Evolutionary conservation across 2,113 vertebrate species (phyloP), one percentile per base, ranked within the genome.

Genomic region (Ceyx cyanopectus): DNA sequence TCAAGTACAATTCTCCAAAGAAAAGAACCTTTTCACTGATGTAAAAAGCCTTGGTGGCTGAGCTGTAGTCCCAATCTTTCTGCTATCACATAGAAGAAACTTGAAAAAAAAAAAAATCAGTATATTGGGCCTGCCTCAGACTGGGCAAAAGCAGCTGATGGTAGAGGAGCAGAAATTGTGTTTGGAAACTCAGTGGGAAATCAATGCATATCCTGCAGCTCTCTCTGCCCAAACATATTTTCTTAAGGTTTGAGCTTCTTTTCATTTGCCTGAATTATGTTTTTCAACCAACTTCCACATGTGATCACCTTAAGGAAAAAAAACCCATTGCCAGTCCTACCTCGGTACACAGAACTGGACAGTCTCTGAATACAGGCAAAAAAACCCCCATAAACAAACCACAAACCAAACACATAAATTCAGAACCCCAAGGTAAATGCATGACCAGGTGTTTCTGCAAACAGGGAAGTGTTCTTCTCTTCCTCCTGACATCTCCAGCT

Each of bases 81-180:
- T 75, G n/a, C 46, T 77, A 90, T 65, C 24, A 15, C 41, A 77
- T 1, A 1, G 41, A 87, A 69, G 22, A 77, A 87, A 83, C 63
- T 22, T 83, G 63, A 73, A 73, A 94, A 37, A 37, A 37, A 37
- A 37, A 37, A 37, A 9, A 91, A 89, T 87, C 50, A 73, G 45
- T 73, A 4, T 66, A 76, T 73, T 17, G 4, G 67, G 75, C 30
- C 81, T 54, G 62, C 46, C 60, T 81, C 1, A 0, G 22, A 73
- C 73, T 77, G 46, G 56, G 89, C 87, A 95, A 91, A 87, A 89
- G 78, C 81, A 91, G 37, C 85, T 92, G 89, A 94, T 69, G 91
- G 79, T 87, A 93, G 46, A 84, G 63, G 14, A 51, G 41, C 46
- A 87, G 50, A 79, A 89, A 85, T 23, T 82, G 26, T 87, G 78